Base-by-base conservation (phyloP, 2,797 vertebrate genomes). In the Echeneis naucrates region DNA sequence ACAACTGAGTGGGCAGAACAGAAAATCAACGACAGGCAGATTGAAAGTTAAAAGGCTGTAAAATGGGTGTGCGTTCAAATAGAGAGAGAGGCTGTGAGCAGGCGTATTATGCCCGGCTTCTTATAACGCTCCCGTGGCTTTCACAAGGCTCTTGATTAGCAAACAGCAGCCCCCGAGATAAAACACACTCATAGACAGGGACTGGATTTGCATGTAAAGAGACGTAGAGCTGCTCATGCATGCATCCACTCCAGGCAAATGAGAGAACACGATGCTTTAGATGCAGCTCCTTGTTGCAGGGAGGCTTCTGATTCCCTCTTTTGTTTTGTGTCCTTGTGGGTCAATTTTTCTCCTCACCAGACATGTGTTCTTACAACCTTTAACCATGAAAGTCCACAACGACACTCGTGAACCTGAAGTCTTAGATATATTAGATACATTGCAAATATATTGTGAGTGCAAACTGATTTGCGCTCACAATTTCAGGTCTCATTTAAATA, bases 21-120 rank as follows among this genome's bases (percentile, higher is more conserved):
- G 72, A 68, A 85, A 62, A 89, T 86, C 80, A 88, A 85, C 77
- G 62, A 73, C 21, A 47, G 76, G 83, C 82, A 85, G 88, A 92
- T 87, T 91, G 88, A 89, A 92, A 93, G 90, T 92, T 93, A 90
- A 93, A 94, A 92, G 91, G 83, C 85, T 90, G 87, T 92, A 91
- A 92, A 93, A 92, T 89, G 85, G 92, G 87, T 61, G 66, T 79
- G 80, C 89, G 84, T 90, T 92, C 73, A 88, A 87, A 92, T 63
- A 71, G 66, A 83, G 70, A 65, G 66, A 47, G 45, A 59, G 61
- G 58, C 63, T 77, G 65, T 67, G 82, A 82, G 77, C 62, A 2
- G 51, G 68, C 32, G 77, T 76, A 80, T 91, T 88, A 86, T 87
- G 75, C 74, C 75, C 69, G 1, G 63, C 64, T 84, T 82, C 87